Evolutionary conservation across 2,113 vertebrate species (phyloP).

Genomic region (Halcyon malimbica): DNA sequence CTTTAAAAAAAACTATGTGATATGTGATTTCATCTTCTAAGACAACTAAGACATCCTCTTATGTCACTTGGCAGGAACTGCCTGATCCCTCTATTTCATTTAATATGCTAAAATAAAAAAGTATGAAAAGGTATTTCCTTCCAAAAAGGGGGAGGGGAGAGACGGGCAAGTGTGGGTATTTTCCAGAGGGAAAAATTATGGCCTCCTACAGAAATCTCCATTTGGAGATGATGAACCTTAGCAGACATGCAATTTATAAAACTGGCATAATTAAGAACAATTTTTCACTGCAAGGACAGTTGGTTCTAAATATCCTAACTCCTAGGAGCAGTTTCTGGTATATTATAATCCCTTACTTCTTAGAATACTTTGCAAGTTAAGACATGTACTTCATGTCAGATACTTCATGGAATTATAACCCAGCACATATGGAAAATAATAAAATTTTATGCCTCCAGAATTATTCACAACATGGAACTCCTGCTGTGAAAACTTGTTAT

Average conservation of each 20-base stretch:
- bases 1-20: not conserved
- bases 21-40: not conserved
- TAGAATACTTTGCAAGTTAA: slow-evolving; percentile 47
- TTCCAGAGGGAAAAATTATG: slow-evolving; percentile 9
- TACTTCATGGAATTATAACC: slow-evolving; percentile 49
- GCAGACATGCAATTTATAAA: slow-evolving; percentile 20
- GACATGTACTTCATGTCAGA: slow-evolving; percentile 56
- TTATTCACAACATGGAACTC: slow-evolving; percentile 69
- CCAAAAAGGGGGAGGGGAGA: not conserved
- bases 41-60: not conserved
- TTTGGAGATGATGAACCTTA: not conserved
- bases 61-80: not conserved
- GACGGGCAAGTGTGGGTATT: not conserved
- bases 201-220: not conserved
- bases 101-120: not conserved
- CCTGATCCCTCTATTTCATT: not conserved
- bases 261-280: slow-evolving; percentile 13
- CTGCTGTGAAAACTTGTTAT: slow-evolving; percentile 66
- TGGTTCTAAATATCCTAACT: not conserved
- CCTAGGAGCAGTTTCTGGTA: not conserved
- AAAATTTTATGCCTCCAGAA: slow-evolving; percentile 67
- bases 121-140: not conserved
- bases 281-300: slow-evolving; percentile 18
- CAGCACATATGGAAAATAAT: slow-evolving; percentile 56
- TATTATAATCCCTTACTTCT: not conserved